Percentiles rank a stretch among this genome's conserved stretches.
These are phyloP conservation scores for Pristiophorus japonicus DNA, from an alignment of 2,113 vertebrate genomes.

Conservation along the genomic window DNA sequence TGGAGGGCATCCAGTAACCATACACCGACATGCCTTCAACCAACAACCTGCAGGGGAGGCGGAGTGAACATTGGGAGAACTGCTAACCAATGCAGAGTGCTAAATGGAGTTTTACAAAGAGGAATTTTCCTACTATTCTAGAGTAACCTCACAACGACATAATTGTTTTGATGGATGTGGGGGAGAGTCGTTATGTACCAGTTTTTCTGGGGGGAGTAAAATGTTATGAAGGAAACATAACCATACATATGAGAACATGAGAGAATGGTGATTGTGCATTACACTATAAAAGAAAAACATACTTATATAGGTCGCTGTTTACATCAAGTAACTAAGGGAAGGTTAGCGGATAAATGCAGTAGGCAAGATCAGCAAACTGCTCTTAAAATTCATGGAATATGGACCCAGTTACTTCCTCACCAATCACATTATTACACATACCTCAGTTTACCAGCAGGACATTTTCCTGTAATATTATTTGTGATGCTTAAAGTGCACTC, in stretches of 20 bases:
- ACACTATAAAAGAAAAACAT: neutral
- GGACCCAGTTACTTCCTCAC: neutral
- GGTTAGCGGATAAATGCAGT: neutral
- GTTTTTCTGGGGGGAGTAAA: too few species aligned
- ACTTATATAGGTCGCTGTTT: neutral
- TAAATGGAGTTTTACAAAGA: neutral
- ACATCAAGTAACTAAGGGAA: neutral
- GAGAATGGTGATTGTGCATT: neutral
- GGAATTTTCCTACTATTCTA: neutral
- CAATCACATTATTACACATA: neutral
- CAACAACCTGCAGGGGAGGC: neutral
- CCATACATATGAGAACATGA: neutral
- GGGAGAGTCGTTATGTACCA: too few species aligned
- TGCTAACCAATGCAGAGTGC: neutral
- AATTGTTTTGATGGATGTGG: too few species aligned
- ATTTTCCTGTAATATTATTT: neutral
- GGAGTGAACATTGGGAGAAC: neutral
- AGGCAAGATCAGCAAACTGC: neutral
- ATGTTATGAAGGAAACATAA: neutral
- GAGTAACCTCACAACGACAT: neutral
- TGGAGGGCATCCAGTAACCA: neutral
- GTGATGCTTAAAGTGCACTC: neutral
- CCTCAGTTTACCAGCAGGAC: neutral
- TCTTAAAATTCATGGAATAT: neutral
- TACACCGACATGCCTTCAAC: neutral